These are phyloP conservation scores for Camelus bactrianus DNA, from an alignment of 2,113 vertebrate species.

Conservation along the genomic window DNA sequence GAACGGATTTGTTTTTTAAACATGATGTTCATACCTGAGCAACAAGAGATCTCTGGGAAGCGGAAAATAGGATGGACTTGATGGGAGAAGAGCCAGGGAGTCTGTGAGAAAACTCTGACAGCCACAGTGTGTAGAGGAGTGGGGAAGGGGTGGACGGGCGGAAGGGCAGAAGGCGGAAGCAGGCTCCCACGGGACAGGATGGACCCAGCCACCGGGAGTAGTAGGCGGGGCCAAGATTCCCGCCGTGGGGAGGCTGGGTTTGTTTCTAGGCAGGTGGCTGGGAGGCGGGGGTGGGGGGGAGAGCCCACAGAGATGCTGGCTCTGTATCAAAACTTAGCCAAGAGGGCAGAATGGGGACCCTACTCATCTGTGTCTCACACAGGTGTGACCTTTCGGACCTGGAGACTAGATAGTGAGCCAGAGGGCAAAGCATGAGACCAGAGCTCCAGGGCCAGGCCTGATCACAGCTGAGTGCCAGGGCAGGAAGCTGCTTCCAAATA, in stretches of 20 bases:
- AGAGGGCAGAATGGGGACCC: background rate
- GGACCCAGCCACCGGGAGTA: background rate
- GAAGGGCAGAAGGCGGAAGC: background rate
- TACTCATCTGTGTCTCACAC: background rate
- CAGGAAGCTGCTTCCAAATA: background rate
- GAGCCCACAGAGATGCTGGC: background rate
- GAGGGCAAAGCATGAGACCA: background rate
- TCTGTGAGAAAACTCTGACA: background rate
- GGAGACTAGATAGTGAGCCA: background rate
- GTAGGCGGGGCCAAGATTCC: too few relatives aligned
- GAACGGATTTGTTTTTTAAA: background rate
- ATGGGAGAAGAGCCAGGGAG: background rate
- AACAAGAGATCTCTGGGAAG: background rate
- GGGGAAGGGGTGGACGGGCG: fast-evolving
- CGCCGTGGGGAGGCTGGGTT: background rate
- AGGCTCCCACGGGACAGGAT: background rate
- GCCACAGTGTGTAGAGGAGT: too few relatives aligned
- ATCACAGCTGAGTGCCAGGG: fast-evolving
- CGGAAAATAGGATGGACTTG: background rate
- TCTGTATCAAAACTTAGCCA: background rate
- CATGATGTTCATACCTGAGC: background rate
- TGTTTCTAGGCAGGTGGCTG: background rate
- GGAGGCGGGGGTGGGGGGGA: too few relatives aligned
- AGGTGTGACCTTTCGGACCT: fast-evolving
- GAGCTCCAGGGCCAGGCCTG: background rate